Evolutionary conservation across 2,113 vertebrate species (phyloP), one percentile per base, ranked within the genome.

Genomic region (Rhipidura dahli): DNA sequence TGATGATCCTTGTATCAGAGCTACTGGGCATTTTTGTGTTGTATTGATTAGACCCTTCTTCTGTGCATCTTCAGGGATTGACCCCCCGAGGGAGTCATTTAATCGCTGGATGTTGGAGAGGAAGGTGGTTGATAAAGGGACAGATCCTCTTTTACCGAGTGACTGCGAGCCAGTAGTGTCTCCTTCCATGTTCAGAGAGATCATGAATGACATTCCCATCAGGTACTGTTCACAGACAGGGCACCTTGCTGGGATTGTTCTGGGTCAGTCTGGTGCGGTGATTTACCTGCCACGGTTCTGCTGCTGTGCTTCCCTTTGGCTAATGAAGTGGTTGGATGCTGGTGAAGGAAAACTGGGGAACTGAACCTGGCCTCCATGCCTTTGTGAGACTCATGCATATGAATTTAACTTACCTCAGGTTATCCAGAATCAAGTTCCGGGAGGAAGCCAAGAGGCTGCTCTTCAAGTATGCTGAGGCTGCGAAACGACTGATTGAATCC

Each of bases 141-240:
- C 97, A 11, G 99, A 99, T 95, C 99, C 99, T 19, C 96, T 99
- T 65, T 89, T 99, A 80, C 99, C 99, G 0, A 99, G 99, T 90
- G 99, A 99, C 95, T 99, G 99, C 11, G 99, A 99, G 42, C 99
- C 99, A 1, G 93, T 99, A 24, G 98, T 99, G 56, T 99, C 99
- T 15, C 98, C 99, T 17, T 99, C 99, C 96, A 99, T 99, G 99
- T 99, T 99, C 97, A 98, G 99, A 88, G 99, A 99, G 98, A 99
- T 99, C 96, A 99, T 99, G 99, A 99, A 99, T 49, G 99, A 99
- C 98, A 99, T 99, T 97, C 99, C 99, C 87, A 99, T 99, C 98
- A 99, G 99, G 99, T 98, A 97, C 20, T 22, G 21, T 10, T 37
- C 64, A 24, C 9, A 44, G n/a, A 20, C 15, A 6, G 50, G 15